These are phyloP conservation scores for Ctena decussata DNA, from an alignment of 2,888 invertebrate genomes.

Conservation along the genomic window DNA sequence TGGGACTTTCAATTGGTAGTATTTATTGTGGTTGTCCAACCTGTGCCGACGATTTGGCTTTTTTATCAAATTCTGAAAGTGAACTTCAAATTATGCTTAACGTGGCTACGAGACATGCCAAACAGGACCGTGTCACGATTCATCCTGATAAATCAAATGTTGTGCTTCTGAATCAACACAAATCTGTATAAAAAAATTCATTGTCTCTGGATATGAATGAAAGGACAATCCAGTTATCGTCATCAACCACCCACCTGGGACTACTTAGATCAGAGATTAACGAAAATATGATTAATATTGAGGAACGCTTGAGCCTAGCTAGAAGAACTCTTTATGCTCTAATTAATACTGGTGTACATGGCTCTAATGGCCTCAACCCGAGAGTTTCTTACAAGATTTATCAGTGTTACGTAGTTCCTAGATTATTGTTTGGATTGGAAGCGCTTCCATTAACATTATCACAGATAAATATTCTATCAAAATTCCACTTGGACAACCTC, in stretches of 20 bases:
- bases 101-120: neutral
- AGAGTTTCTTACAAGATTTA: neutral
- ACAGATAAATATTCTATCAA: neutral
- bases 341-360: constrained; percentile 9
- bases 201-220: neutral
- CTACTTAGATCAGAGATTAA: neutral
- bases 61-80: neutral
- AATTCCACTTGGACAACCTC: neutral
- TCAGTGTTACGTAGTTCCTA: constrained; percentile 11
- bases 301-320: neutral
- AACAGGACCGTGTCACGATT: neutral
- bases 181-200: neutral
- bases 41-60: neutral
- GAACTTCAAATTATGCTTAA: neutral
- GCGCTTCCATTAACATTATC: neutral
- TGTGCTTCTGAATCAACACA: neutral
- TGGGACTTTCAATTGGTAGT: neutral
- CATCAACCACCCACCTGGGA: neutral
- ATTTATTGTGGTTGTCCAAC: neutral
- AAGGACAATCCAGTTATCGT: neutral
- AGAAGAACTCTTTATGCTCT: neutral
- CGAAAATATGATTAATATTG: neutral
- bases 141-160: neutral
- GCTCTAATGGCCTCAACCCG: constrained; percentile 11
- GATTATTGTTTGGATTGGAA: constrained; percentile 7